Conservation (phyloP, 1,140 invertebrate genomes). For the Drosophila sulfurigaster region DNA sequence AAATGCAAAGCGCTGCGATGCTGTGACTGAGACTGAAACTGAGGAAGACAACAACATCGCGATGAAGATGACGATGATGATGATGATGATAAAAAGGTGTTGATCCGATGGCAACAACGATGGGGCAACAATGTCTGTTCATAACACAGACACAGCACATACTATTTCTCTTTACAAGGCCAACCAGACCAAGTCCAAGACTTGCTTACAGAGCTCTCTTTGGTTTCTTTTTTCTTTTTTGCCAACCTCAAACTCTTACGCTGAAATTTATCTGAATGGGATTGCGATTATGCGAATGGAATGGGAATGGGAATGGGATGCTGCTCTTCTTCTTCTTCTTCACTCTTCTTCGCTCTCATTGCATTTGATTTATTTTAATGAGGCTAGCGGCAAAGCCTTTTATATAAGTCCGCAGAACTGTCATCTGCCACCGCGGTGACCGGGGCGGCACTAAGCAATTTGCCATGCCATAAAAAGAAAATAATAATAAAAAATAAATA, state of each 20-base stretch:
- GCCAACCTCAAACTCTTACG: constrained; percentile 18
- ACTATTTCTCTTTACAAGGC: constrained; percentile 66
- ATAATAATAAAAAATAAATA: constrained; percentile 7
- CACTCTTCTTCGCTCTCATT: constrained; percentile 28
- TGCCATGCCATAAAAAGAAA: constrained; percentile 49
- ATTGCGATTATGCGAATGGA: constrained; percentile 1
- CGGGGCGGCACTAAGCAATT: constrained; percentile 63
- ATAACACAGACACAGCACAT: constrained; percentile 5
- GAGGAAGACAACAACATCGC: constrained; percentile 2
- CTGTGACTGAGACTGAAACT: neutral
- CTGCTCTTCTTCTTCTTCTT: neutral
- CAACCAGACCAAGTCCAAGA: constrained; percentile 55
- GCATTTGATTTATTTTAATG: constrained; percentile 78
- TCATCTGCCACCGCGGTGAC: constrained; percentile 54
- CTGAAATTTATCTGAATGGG: neutral
- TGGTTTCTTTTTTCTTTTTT: neutral
- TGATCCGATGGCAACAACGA: constrained; percentile 38
- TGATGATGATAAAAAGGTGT: constrained; percentile 66
- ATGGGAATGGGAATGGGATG: neutral
- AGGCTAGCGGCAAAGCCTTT: constrained; percentile 28
- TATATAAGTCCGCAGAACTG: constrained; percentile 61
- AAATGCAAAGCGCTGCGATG: constrained; percentile 51
- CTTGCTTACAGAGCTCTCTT: constrained; percentile 37
- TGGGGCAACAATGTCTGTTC: constrained; percentile 59
- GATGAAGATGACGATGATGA: constrained; percentile 33